phyloP scores from a whole-genome alignment of 2,113 vertebrate genomes.

The Cheirogaleus medius region DNA sequence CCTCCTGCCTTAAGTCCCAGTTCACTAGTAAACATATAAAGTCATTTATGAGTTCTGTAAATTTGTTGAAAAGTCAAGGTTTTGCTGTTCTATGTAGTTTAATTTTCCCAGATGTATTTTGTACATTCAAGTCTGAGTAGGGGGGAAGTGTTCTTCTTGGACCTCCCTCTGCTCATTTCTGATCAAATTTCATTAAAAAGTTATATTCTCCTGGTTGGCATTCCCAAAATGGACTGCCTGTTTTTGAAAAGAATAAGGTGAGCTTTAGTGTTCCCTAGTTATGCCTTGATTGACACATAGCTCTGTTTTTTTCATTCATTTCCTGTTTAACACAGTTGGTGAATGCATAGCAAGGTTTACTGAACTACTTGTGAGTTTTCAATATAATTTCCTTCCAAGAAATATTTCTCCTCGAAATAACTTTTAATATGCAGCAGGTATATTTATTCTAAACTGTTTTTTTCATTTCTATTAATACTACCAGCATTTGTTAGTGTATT shows the following conservation, averaged over 20 bases:
- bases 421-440: slow-evolving; percentile 50
- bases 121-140: slow-evolving; percentile 21
- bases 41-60: slow-evolving; percentile 77
- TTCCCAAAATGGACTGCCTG: slow-evolving; percentile 48
- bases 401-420: slow-evolving; percentile 44
- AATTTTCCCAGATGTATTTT: slow-evolving; percentile 77
- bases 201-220: slow-evolving; percentile 43
- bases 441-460: slow-evolving; percentile 10
- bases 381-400: slow-evolving; percentile 46
- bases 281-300: slow-evolving; percentile 12
- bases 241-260: slow-evolving; percentile 56
- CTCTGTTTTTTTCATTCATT: slow-evolving; percentile 48
- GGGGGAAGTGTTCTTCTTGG: slow-evolving; percentile 21
- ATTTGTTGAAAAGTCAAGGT: slow-evolving; percentile 76
- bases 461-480: not conserved
- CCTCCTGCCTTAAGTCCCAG: slow-evolving; percentile 67
- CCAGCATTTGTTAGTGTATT: slow-evolving; percentile 39
- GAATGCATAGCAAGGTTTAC: slow-evolving; percentile 20
- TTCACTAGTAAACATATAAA: slow-evolving; percentile 76
- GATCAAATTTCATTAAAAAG: slow-evolving; percentile 72
- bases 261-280: slow-evolving; percentile 4
- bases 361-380: slow-evolving; percentile 55
- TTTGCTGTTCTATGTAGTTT: slow-evolving; percentile 68
- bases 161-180: slow-evolving; percentile 64
- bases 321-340: slow-evolving; percentile 53